A percentile compares a stretch with the other conserved stretches of the same genome.
Conservation (phyloP, 1,140 invertebrate species). For the Drosophila teissieri region DNA sequence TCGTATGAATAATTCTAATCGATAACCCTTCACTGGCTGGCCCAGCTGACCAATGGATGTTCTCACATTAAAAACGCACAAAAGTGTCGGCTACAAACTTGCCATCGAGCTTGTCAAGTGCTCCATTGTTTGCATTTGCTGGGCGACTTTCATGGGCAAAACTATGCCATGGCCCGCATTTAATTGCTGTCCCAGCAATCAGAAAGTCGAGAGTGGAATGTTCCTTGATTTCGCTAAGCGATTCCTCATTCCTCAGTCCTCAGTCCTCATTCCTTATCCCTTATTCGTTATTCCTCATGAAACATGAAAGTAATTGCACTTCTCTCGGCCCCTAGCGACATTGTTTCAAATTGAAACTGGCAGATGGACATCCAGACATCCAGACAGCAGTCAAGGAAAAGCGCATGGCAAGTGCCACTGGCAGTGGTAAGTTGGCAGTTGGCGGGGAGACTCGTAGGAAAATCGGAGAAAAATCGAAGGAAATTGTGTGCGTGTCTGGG, state of each 20-base stretch:
- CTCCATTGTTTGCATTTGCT: background rate
- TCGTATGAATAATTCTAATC: no score
- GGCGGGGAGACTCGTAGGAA: no score
- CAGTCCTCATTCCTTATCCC: no score
- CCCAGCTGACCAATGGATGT: background rate
- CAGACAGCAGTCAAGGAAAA: background rate
- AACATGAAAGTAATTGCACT: slow-evolving; percentile 65
- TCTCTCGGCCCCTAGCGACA: slow-evolving; percentile 24
- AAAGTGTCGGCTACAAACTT: background rate
- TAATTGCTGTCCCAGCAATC: slow-evolving; percentile 45
- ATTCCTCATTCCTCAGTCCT: slow-evolving; percentile 7
- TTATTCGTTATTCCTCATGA: no score
- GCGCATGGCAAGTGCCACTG: slow-evolving; percentile 21
- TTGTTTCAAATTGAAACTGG: slow-evolving; percentile 61
- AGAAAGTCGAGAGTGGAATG: background rate
- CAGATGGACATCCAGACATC: slow-evolving; percentile 36
- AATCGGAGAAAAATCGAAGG: no score
- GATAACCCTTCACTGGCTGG: background rate
- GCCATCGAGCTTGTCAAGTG: background rate
- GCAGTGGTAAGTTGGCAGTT: background rate
- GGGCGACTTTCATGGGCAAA: slow-evolving; percentile 13
- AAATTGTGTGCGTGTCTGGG: slow-evolving; percentile 51
- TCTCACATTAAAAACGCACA: background rate
- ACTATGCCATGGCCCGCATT: slow-evolving; percentile 28
- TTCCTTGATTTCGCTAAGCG: slow-evolving; percentile 39